phyloP scores from a whole-genome alignment of 2,888 invertebrate genomes.

The Eupithecia exiguata region DNA sequence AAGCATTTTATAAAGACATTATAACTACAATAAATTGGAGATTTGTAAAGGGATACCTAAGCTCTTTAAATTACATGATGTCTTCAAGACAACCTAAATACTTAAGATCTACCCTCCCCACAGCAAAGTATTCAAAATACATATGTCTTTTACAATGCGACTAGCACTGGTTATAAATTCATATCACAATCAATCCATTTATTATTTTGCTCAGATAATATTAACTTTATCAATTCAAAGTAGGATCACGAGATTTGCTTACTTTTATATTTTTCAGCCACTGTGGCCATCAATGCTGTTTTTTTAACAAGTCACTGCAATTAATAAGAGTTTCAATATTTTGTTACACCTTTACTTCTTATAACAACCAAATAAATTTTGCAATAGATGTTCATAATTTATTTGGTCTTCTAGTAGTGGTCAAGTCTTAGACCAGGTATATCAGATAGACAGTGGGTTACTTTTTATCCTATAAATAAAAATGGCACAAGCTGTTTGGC shows the following conservation, averaged over 20 bases:
- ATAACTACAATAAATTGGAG: slow-evolving; percentile 11
- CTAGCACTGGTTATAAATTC: slow-evolving; percentile 27
- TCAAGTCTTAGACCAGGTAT: too few species aligned
- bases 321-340: neutral
- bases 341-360: neutral
- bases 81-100: slow-evolving; percentile 25
- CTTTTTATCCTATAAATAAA: neutral
- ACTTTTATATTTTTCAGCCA: neutral
- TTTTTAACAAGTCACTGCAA: neutral
- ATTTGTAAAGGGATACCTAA: slow-evolving; percentile 28
- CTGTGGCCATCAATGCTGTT: neutral
- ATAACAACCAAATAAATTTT: too few species aligned
- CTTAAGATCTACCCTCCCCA: slow-evolving; percentile 1
- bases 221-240: neutral
- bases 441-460: too few species aligned
- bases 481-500: neutral
- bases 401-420: too few species aligned
- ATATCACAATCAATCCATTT: slow-evolving; percentile 22
- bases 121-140: slow-evolving; percentile 28
- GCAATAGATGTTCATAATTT: too few species aligned
- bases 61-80: slow-evolving; percentile 24
- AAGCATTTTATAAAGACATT: slow-evolving; percentile 9
- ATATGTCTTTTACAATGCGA: slow-evolving; percentile 25
- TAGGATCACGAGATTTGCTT: neutral
- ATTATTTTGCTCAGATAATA: slow-evolving; percentile 9